Percentiles rank a stretch among this genome's conserved stretches.
These are phyloP conservation scores for Bujurquina vittata DNA, from an alignment of 2,113 vertebrate species.

Conservation along the genomic window DNA sequence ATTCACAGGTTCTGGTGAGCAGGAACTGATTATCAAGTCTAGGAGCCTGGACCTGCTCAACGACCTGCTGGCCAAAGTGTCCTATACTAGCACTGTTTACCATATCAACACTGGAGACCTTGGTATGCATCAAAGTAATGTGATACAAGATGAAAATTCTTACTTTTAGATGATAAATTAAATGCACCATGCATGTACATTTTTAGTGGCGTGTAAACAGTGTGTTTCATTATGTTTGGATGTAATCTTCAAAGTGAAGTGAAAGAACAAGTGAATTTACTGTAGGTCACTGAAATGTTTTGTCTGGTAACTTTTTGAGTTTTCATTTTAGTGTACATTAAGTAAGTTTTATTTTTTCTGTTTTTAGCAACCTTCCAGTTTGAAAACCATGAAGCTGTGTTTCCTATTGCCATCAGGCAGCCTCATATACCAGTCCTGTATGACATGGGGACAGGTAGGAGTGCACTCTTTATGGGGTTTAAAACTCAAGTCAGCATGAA, in stretches of 20 bases:
- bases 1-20: not conserved
- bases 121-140: not conserved
- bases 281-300: no score
- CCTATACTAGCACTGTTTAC: not conserved
- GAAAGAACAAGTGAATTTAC: no score
- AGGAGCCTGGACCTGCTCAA: not conserved
- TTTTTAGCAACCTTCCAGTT: constrained; percentile 2
- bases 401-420: constrained; percentile 1
- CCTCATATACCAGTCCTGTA: not conserved
- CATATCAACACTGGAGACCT: not conserved
- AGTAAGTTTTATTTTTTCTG: not conserved
- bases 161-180: no score
- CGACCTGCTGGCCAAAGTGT: not conserved
- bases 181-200: no score
- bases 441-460: not conserved
- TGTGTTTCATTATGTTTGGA: no score
- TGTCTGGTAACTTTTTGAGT: no score
- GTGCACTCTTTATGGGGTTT: not conserved
- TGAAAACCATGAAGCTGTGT: not conserved
- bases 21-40: not conserved
- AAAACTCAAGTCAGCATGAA: no score
- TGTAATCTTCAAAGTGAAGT: no score
- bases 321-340: no score
- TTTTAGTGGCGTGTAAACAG: no score
- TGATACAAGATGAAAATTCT: no score